Conservation (phyloP, 2,113 vertebrate genomes). For the Centropus bengalensis region DNA sequence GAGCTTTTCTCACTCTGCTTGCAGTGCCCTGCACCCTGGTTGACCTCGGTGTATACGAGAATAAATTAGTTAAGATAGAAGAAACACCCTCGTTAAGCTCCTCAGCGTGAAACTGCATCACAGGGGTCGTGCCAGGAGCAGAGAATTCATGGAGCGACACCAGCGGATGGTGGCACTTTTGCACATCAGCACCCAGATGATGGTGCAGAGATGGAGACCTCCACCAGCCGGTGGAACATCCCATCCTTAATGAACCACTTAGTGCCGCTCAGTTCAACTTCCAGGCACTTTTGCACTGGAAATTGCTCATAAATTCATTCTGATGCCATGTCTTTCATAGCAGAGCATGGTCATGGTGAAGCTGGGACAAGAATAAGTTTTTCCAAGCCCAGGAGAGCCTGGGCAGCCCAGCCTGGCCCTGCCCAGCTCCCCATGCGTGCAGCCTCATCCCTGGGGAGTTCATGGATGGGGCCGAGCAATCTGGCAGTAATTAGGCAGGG, state of each 20-base stretch:
- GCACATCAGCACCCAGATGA: neutral
- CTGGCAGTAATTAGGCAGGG: conserved; percentile 55
- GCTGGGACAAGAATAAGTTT: neutral
- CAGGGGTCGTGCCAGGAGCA: accelerated
- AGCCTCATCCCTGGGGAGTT: neutral
- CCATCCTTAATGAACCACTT: neutral
- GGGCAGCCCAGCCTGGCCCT: neutral
- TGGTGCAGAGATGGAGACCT: neutral
- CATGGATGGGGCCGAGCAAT: neutral
- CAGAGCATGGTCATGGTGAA: accelerated
- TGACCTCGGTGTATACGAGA: neutral
- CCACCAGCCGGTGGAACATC: neutral
- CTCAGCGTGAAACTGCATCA: neutral
- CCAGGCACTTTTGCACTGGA: accelerated
- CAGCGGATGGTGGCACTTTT: accelerated
- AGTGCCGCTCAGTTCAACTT: accelerated
- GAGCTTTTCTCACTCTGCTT: neutral
- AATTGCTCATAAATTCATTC: neutral
- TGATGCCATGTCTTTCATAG: accelerated
- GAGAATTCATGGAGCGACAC: accelerated
- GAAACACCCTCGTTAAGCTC: neutral
- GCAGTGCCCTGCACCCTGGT: neutral
- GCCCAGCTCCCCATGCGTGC: neutral
- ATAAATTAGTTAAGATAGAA: conserved; percentile 10
- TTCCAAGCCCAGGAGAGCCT: neutral